Evolutionary conservation across 2,888 invertebrate species (phyloP).

Genomic region (Caenorhabditis plicata): DNA sequence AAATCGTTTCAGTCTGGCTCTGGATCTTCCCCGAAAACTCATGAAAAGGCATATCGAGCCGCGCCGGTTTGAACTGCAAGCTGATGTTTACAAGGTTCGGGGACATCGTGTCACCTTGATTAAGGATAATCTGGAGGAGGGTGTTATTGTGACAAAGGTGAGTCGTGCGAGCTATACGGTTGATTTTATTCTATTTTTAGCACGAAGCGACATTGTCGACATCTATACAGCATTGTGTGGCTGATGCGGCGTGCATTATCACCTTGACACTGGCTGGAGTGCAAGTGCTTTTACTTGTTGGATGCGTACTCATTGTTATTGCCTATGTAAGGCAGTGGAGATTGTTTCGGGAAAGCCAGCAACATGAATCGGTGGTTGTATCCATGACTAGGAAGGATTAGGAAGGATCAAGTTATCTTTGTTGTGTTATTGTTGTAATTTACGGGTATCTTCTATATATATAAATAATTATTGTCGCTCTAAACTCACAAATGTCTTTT

Average conservation of each 20-base stretch:
- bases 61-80: conserved; percentile 10
- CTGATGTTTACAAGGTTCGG: conserved; percentile 20
- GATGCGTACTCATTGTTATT: conserved; percentile 42
- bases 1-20: no score
- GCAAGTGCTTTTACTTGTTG: conserved; percentile 44
- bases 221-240: conserved; percentile 30
- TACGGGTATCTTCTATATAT: no score
- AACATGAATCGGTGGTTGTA: no score
- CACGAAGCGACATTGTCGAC: conserved; percentile 6
- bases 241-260: conserved; percentile 50
- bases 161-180: not conserved
- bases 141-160: conserved; percentile 14
- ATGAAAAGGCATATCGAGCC: conserved; percentile 19
- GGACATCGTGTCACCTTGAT: conserved; percentile 18
- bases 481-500: not conserved
- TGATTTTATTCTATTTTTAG: not conserved
- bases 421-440: no score
- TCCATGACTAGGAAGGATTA: no score
- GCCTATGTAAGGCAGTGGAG: conserved; percentile 32
- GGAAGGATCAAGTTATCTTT: no score
- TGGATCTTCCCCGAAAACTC: conserved; percentile 22
- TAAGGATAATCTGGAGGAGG: conserved; percentile 17
- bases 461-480: no score
- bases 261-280: conserved; percentile 44
- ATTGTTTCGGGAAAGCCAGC: conserved; percentile 14